These are phyloP conservation scores for Camelus bactrianus DNA, from an alignment of 2,113 vertebrate species.

Conservation along the genomic window DNA sequence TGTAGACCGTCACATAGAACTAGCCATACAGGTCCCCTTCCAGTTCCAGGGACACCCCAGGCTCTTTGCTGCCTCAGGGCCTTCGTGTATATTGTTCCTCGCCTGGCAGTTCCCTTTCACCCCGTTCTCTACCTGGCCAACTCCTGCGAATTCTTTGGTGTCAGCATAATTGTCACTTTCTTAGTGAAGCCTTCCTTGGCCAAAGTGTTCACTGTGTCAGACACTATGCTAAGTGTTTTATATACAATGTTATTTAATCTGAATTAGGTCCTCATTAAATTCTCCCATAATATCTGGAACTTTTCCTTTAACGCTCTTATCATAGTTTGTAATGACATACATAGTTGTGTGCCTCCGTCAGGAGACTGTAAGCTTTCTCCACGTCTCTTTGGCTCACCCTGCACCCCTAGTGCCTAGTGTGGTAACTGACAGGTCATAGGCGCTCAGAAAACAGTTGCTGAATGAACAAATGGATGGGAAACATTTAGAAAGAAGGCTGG, in stretches of 20 bases:
- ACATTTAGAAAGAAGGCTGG: conserved; percentile 3
- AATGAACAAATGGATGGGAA: background rate
- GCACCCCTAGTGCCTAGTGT: background rate
- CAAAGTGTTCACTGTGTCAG: background rate
- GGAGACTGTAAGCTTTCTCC: background rate
- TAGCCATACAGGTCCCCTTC: background rate
- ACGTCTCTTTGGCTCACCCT: background rate
- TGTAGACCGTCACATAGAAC: no score
- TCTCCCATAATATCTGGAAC: background rate
- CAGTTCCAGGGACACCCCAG: background rate
- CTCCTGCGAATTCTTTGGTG: background rate
- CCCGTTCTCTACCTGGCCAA: background rate
- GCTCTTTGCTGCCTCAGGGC: background rate
- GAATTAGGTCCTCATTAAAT: background rate
- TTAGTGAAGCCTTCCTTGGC: background rate
- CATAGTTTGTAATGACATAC: background rate
- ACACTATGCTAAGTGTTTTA: background rate
- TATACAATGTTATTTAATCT: background rate
- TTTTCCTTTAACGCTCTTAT: background rate
- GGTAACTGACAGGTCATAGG: background rate
- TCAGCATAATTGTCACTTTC: background rate
- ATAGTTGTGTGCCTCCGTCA: background rate
- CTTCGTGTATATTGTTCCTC: background rate
- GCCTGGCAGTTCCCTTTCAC: background rate
- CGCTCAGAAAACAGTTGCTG: background rate